Evolutionary conservation across 2,888 invertebrate genomes (phyloP), one percentile per base, ranked within the genome.

Genomic region (Tanytarsus gracilentus): DNA sequence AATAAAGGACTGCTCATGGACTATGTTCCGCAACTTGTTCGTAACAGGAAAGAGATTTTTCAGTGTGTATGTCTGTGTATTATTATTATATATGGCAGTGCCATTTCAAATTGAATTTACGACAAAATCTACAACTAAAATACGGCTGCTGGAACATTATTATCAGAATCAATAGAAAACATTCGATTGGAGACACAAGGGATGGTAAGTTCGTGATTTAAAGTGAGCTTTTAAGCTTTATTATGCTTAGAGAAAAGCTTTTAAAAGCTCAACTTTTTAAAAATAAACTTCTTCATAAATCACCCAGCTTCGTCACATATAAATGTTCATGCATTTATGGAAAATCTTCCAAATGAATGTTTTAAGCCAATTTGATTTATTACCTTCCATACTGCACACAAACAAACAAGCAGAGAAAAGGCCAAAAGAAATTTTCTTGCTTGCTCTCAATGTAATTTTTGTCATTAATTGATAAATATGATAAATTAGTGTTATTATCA

Each of bases 401-500:
- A 14, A 23, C 21, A 55, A 55, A 55, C 25, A 36, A 51, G 14
- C 25, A 18, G 33, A 44, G 9, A 9, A 23, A 23, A 23, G 44
- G n/a, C 40, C 40, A 48, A n/a, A n/a, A n/a, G n/a, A n/a, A n/a
- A 48, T 58, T 58, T 40, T 16, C 48, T 58, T 48, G 30, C 48
- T 48, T 58, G 58, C 48, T n/a, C n/a, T n/a, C n/a, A n/a, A n/a
- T n/a, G n/a, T n/a, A n/a, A 58, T 48, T 58, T 26, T 58, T 58
- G 58, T 58, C 58, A 58, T 58, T 58, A 58, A 58, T 58, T 58
- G 58, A 58, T 58, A 58, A 58, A 58, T 48, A 40, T 58, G 58
- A 58, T 58, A 40, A 58, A 58, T 58, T 58, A 48, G 30, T 21
- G 48, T 21, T 58, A 30, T 58, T 58, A 58, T 44, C 40, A 39